Base-by-base conservation (phyloP, 2,113 vertebrate genomes). In the Cavia porcellus region DNA sequence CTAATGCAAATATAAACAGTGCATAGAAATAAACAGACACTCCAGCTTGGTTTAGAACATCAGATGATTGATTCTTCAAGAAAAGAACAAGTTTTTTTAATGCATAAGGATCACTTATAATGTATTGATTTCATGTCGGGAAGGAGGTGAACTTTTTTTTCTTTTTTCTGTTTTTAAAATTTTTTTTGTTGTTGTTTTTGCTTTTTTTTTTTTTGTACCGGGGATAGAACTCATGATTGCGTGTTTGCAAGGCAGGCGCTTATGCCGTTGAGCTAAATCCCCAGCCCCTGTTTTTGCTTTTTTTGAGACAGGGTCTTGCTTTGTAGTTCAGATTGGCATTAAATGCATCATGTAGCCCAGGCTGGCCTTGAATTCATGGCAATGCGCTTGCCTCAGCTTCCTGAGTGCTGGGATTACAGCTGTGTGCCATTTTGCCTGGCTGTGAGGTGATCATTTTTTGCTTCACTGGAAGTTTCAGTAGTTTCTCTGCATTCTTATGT, bases 1-100 rank as follows among this genome's bases (percentile, higher is more conserved):
- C 32, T 22, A 15, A 89, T 28, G 45, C 66, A 82, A 70, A 68
- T 61, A 42, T 83, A 88, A 84, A 86, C 12, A 86, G 30, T 79
- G 7, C 45, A 8, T 74, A 91, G 61, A 95, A 72, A 19, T 45
- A 91, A 93, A 87, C 32, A 88, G 32, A 45, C 45, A 72, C n/a
- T 61, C 35, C 8, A 75, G 8, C 50, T 83, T 74, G 35, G 57
- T 38, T 74, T 74, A 81, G 64, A 84, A 25, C 11, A 59, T 66
- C 28, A 66, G 79, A 59, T 85, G 84, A 70, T 87, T 79, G 80
- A 70, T 87, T 83, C 80, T n/a, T 93, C 62, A 91, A 82, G 47
- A 72, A 45, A 95, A 97, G 50, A 89, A 74, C 6, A 64, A 57
- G 7, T 70, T 20, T 32, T 84, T 30, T 55, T 82, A 74, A 89